Evolutionary conservation across 2,888 invertebrate species (phyloP).

Genomic region (Drosophila parthenogenetica): DNA sequence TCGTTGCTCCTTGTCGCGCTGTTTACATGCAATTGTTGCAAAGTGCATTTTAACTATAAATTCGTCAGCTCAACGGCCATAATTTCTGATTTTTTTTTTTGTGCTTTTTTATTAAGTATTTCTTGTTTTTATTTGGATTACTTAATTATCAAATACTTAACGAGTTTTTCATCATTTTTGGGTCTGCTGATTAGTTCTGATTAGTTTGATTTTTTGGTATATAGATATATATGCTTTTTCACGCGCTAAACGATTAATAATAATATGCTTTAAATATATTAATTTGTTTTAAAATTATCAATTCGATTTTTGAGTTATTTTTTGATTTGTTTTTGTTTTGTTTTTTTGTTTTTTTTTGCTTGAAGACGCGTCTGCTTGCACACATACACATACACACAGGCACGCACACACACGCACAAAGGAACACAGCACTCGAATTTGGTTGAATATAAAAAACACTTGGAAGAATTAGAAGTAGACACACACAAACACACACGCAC

Average conservation of each 20-base stretch:
- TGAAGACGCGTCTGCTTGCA: slow-evolving; percentile 52
- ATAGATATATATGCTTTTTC: slow-evolving; percentile 6
- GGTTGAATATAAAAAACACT: neutral
- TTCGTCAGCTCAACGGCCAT: slow-evolving; percentile 60
- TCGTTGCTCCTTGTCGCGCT: slow-evolving; percentile 85
- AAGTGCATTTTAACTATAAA: slow-evolving; percentile 79
- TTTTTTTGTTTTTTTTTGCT: slow-evolving; percentile 9
- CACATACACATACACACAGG: slow-evolving; percentile 48
- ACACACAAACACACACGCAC: slow-evolving; percentile 44
- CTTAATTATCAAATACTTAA: slow-evolving; percentile 22
- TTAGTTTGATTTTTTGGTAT: slow-evolving; percentile 16
- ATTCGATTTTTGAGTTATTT: neutral
- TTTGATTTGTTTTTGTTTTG: neutral
- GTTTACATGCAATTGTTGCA: slow-evolving; percentile 82
- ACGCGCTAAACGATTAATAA: slow-evolving; percentile 10
- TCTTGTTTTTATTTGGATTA: neutral
- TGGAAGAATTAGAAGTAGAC: slow-evolving; percentile 2
- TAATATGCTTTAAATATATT: neutral
- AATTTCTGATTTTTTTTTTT: slow-evolving; percentile 45
- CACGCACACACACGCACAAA: slow-evolving; percentile 19
- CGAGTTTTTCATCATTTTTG: slow-evolving; percentile 12
- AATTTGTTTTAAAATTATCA: neutral
- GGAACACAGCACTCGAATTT: slow-evolving; percentile 3
- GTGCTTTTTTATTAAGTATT: slow-evolving; percentile 17
- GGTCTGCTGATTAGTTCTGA: slow-evolving; percentile 3